These are phyloP conservation scores for Myocastor coypus DNA, from an alignment of 2,113 vertebrate species.

Conservation along the genomic window DNA sequence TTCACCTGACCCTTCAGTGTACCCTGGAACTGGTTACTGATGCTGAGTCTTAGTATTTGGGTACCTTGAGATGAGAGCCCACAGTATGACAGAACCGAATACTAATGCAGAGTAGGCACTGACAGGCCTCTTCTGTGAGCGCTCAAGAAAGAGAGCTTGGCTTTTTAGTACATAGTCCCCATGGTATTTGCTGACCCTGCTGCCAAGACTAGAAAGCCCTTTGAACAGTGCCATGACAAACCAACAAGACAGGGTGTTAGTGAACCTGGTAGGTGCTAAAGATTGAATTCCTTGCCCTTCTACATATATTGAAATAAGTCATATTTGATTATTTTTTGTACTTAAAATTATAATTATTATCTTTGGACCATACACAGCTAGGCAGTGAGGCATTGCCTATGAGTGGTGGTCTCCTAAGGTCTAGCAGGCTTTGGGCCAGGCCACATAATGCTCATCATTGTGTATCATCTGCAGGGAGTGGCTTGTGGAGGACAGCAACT, in stretches of 20 bases:
- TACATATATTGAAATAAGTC: background rate
- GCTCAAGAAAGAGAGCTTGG: background rate
- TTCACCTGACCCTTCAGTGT: background rate
- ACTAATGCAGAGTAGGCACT: background rate
- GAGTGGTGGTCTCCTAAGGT: background rate
- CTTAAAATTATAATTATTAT: background rate
- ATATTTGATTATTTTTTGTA: background rate
- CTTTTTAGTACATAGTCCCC: background rate
- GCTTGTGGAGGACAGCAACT: no score
- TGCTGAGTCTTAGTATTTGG: background rate
- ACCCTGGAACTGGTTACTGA: background rate
- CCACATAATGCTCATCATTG: background rate
- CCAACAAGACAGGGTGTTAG: accelerated
- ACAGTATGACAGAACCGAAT: background rate
- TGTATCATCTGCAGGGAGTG: background rate
- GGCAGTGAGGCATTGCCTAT: background rate
- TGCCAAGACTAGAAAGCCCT: accelerated
- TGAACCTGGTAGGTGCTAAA: background rate
- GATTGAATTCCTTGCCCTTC: background rate
- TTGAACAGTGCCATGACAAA: accelerated
- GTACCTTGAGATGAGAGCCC: background rate
- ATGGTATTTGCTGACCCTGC: background rate
- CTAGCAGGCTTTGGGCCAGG: background rate
- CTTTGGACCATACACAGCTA: background rate
- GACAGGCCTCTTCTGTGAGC: background rate